These are phyloP conservation scores for Echinarachnius parma DNA, from an alignment of 53 echinoderm and acorn worm genomes.

Conservation along the genomic window DNA sequence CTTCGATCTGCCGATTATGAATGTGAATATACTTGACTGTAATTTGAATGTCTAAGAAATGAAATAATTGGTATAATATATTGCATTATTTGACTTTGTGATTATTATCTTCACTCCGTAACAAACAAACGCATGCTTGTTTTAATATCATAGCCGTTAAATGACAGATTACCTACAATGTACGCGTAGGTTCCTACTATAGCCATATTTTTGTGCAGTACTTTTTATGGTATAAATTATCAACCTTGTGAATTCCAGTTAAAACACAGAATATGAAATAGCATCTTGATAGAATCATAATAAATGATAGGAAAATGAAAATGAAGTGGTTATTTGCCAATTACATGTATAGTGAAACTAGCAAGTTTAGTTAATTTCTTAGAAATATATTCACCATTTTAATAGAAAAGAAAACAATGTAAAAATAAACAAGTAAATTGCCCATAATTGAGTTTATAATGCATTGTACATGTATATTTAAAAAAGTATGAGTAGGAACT, in stretches of 20 bases:
- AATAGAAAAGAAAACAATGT: too few species aligned
- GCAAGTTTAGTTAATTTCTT: too few species aligned
- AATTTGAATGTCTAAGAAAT: slow-evolving; percentile 6
- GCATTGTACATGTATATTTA: too few species aligned
- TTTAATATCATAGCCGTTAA: not conserved
- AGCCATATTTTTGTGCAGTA: slow-evolving; percentile 40
- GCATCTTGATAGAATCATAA: not conserved
- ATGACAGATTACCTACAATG: not conserved
- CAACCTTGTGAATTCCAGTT: not conserved
- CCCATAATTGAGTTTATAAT: too few species aligned
- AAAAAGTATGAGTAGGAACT: too few species aligned
- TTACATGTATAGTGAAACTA: too few species aligned
- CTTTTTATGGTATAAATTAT: not conserved
- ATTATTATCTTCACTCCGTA: not conserved
- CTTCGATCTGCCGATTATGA: slow-evolving; percentile 5
- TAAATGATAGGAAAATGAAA: too few species aligned
- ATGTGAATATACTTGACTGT: slow-evolving; percentile 12
- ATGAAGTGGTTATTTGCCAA: too few species aligned
- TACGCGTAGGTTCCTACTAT: not conserved
- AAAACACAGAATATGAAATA: too few species aligned
- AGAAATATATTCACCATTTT: too few species aligned
- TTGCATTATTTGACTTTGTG: slow-evolving; percentile 9
- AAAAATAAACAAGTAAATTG: too few species aligned
- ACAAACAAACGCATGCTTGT: slow-evolving; percentile 22
- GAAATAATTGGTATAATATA: slow-evolving; percentile 10